phyloP scores from a whole-genome alignment of 2,797 vertebrate species.

The Hybognathus amarus region DNA sequence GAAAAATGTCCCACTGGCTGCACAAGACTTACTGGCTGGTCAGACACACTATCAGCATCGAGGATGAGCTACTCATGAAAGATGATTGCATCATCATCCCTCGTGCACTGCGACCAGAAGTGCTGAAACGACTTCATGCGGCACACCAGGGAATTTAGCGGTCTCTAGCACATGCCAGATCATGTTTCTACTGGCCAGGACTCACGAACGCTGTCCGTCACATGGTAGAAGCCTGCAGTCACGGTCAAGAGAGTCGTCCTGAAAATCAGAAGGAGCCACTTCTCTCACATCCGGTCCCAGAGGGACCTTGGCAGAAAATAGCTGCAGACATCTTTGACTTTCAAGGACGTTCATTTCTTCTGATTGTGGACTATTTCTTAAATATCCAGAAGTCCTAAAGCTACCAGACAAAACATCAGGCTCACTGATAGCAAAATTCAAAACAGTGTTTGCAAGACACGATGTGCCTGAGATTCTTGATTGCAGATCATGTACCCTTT shows the following conservation, averaged over 20 bases:
- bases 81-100: background rate
- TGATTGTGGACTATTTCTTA: no score
- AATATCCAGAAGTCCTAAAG: no score
- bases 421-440: no score
- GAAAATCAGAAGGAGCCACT: constrained; percentile 33
- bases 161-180: constrained; percentile 15
- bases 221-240: no score
- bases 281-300: no score
- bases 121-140: background rate
- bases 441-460: no score
- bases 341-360: background rate
- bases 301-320: background rate
- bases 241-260: constrained; percentile 1
- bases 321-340: constrained; percentile 14
- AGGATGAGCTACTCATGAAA: background rate
- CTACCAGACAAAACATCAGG: no score
- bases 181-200: constrained; percentile 31
- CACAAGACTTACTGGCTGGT: background rate
- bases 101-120: background rate
- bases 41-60: background rate
- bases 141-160: background rate
- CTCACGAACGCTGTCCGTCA: background rate
- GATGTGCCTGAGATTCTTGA: no score
- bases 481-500: no score
- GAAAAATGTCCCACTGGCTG: background rate